phyloP scores from a whole-genome alignment of 2,888 invertebrate species.

The Heliothis peltigera region DNA sequence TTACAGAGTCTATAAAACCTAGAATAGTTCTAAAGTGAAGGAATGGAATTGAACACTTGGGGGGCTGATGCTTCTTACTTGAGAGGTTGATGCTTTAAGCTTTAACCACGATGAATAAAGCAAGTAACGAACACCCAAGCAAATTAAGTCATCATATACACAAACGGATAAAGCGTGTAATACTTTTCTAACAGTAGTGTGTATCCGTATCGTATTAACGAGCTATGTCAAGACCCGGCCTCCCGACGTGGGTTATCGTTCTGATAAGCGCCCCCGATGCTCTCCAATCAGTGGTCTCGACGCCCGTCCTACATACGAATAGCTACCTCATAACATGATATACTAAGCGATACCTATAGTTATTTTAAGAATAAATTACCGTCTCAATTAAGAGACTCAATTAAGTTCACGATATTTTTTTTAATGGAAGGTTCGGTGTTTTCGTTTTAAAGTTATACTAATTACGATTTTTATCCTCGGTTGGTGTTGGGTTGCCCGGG shows the following conservation, averaged over 20 bases:
- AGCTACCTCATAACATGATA: conserved; percentile 31
- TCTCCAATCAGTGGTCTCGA: conserved; percentile 49
- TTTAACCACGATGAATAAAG: too few relatives aligned
- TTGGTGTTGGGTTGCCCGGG: too few relatives aligned
- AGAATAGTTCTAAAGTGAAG: too few relatives aligned
- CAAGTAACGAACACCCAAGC: background rate
- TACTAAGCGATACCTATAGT: conserved; percentile 35
- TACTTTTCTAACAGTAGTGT: conserved; percentile 20
- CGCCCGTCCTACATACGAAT: conserved; percentile 57
- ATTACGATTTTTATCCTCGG: too few relatives aligned
- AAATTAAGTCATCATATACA: conserved; percentile 8
- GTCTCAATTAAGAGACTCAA: conserved; percentile 18
- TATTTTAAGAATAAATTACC: conserved; percentile 47
- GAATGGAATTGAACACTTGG: too few relatives aligned
- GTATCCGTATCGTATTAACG: conserved; percentile 32
- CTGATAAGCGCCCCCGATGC: conserved; percentile 60
- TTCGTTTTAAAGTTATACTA: background rate
- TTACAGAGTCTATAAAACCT: too few relatives aligned
- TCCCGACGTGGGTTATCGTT: conserved; percentile 70
- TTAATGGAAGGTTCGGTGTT: conserved; percentile 4
- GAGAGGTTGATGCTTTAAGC: too few relatives aligned
- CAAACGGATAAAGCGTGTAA: conserved; percentile 36
- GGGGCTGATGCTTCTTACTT: too few relatives aligned
- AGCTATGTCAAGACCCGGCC: conserved; percentile 67
- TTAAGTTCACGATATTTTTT: conserved; percentile 12